Base-by-base conservation (phyloP, 35 echinoderm and acorn worm species). In the Strongylocentrotus purpuratus region DNA sequence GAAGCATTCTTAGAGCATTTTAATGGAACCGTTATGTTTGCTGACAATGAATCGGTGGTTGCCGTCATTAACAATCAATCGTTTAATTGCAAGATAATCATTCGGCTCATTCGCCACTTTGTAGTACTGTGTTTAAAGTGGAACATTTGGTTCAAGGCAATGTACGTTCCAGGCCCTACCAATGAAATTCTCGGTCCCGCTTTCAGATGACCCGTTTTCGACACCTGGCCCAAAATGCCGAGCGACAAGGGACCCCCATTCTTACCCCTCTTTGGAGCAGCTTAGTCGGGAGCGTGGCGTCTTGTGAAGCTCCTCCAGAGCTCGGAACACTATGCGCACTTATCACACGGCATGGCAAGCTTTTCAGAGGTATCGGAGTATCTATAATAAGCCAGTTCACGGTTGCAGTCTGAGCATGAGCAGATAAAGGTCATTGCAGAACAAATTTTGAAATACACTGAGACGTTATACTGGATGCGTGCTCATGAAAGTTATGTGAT, bases 21-120 rank as follows among this genome's bases (percentile, higher is more conserved):
- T 15, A 86, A 86, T 86, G 14, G 85, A 15, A 86, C 85, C 3
- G 85, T 86, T 25, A 86, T n/a, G 32, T n/a, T 86, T 86, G 22
- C 95, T 17, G 95, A 96, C 18, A 96, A 96, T 50, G 25, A 71
- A 85, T 8, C 95, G 8, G 89, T 96, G 7, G 90, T 96, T 90
- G 32, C 32, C 9, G 85, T 96, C 59, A 86, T 96, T 35, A 96
- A 96, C 45, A 33, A 52, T 61, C 90, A 94, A 45, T 32, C 95
- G 17, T 85, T 55, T 31, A 31, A 18, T 32, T 92, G 91, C 90
- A 35, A 41, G 7, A 4, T 0, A 3, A 85, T 96, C 89, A 96
- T 96, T 90, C 15, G 15, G 31, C 85, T 96, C 33, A 48, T 96
- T 9, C 52, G 95, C 7, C 15, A 15, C 9, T 85, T 96, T 7